These are phyloP conservation scores for Formica aserva DNA, from an alignment of 2,888 invertebrate species.

Conservation along the genomic window DNA sequence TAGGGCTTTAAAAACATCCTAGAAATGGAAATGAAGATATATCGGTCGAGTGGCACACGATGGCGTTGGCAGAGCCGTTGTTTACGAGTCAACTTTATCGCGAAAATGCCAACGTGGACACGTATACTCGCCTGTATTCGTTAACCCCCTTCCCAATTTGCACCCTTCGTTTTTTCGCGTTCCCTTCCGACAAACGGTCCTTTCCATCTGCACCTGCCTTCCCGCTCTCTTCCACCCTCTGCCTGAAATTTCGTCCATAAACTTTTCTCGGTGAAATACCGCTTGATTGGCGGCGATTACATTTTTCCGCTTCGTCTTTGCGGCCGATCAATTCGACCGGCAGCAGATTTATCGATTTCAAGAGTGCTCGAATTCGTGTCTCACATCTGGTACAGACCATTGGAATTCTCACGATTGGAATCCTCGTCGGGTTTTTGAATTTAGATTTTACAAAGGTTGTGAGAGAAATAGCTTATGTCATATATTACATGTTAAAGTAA, in stretches of 20 bases:
- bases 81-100: conserved; percentile 82
- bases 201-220: conserved; percentile 41
- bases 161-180: background rate
- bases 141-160: conserved; percentile 18
- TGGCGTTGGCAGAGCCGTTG: conserved; percentile 76
- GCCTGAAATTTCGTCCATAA: conserved; percentile 18
- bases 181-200: conserved; percentile 28
- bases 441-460: conserved; percentile 27
- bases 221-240: conserved; percentile 45
- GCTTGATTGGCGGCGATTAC: conserved; percentile 29
- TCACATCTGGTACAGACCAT: conserved; percentile 12
- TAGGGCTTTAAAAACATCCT: conserved; percentile 77
- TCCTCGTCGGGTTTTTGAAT: conserved; percentile 15
- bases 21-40: conserved; percentile 80
- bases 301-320: conserved; percentile 44
- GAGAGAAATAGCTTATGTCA: background rate
- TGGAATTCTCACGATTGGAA: conserved; percentile 26
- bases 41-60: conserved; percentile 71
- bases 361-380: conserved; percentile 11
- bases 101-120: conserved; percentile 61
- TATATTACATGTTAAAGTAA: background rate
- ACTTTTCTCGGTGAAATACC: conserved; percentile 32
- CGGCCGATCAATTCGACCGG: conserved; percentile 39
- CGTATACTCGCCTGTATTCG: conserved; percentile 40
- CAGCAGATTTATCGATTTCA: conserved; percentile 27